Percentiles rank a stretch among this genome's conserved stretches.
These are phyloP conservation scores for Corythornis leucogaster DNA, from an alignment of 2,797 vertebrate genomes.

Conservation along the genomic window DNA sequence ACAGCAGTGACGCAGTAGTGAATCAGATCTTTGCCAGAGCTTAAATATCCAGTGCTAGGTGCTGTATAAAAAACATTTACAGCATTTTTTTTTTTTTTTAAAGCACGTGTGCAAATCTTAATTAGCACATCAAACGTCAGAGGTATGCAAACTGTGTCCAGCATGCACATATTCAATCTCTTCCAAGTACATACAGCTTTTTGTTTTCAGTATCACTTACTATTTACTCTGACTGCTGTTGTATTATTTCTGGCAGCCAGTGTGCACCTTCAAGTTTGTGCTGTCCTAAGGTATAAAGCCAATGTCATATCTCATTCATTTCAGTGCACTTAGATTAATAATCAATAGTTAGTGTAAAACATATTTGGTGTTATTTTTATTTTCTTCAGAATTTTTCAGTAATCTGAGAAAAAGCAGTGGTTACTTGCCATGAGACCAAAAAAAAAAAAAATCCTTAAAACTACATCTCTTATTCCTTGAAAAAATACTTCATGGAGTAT, in stretches of 20 bases:
- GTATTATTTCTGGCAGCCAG: background rate
- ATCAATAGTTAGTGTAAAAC: background rate
- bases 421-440: background rate
- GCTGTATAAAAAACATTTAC: slow-evolving; percentile 2
- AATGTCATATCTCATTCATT: background rate
- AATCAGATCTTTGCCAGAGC: slow-evolving; percentile 38
- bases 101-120: background rate
- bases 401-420: background rate
- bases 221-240: background rate
- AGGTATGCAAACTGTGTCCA: background rate
- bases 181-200: background rate
- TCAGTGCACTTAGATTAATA: background rate
- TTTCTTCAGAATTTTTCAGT: background rate
- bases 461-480: background rate
- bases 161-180: background rate
- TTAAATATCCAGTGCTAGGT: slow-evolving; percentile 9
- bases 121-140: background rate
- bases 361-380: background rate
- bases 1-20: slow-evolving; percentile 34
- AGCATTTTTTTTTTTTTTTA: background rate
- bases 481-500: background rate
- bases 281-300: background rate
- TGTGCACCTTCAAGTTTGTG: background rate
- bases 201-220: background rate
- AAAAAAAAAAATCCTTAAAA: background rate